phyloP scores from a whole-genome alignment of 2,797 vertebrate species.

The Cetoscarus ocellatus region DNA sequence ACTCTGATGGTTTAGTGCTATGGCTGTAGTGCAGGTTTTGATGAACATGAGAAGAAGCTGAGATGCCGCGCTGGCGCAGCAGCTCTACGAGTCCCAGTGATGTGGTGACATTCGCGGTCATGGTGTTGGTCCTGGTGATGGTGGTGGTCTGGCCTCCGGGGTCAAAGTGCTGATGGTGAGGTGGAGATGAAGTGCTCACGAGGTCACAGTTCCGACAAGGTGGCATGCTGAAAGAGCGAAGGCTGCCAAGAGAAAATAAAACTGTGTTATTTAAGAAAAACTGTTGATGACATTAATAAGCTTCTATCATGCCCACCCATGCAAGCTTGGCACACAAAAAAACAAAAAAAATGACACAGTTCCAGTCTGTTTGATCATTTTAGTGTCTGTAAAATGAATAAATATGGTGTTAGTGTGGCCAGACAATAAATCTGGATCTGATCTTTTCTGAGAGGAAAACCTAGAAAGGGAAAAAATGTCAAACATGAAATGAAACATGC shows the following conservation, averaged over 20 bases:
- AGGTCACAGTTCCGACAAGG: conserved; percentile 86
- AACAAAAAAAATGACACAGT: neutral
- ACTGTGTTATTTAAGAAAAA: neutral
- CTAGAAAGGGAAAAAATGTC: conserved; percentile 5
- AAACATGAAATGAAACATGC: neutral
- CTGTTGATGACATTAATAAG: neutral
- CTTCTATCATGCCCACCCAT: neutral
- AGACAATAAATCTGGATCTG: conserved; percentile 5
- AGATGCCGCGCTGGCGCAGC: conserved; percentile 85
- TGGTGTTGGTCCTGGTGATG: conserved; percentile 19
- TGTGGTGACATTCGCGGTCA: conserved; percentile 28
- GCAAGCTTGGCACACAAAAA: neutral
- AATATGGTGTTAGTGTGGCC: conserved; percentile 29
- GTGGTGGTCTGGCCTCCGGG: neutral
- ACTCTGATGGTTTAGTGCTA: conserved; percentile 5
- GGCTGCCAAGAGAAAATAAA: conserved; percentile 74
- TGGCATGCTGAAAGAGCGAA: conserved; percentile 84
- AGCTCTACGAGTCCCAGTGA: conserved; percentile 84
- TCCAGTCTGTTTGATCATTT: conserved; percentile 24
- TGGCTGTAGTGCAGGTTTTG: conserved; percentile 27
- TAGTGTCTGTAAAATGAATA: conserved; percentile 29
- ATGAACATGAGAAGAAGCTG: conserved; percentile 60
- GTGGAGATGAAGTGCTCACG: conserved; percentile 71
- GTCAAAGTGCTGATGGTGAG: conserved; percentile 49
- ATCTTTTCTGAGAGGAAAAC: conserved; percentile 25